Percentiles rank a stretch among this genome's conserved stretches.
phyloP scores from a whole-genome alignment of 2,888 invertebrate genomes.

The Phyto melanocephala region DNA sequence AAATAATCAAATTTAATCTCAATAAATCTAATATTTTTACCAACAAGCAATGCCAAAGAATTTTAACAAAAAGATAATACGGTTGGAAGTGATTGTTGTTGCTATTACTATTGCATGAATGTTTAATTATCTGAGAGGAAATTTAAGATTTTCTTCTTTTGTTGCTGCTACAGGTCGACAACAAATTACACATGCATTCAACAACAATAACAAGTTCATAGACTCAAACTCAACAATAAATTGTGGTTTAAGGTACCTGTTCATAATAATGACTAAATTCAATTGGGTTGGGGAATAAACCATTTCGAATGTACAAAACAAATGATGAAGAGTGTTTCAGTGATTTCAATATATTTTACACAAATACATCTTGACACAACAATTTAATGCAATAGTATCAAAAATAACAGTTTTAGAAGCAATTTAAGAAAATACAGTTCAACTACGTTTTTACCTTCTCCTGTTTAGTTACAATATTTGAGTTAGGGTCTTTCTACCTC shows the following conservation, averaged over 20 bases:
- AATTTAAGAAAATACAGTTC: background rate
- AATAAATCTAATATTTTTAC: conserved; percentile 44
- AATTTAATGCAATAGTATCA: no score
- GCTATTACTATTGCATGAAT: conserved; percentile 8
- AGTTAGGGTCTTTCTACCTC: no score
- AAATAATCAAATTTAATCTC: conserved; percentile 61
- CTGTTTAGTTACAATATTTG: no score
- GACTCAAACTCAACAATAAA: background rate
- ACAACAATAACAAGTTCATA: conserved; percentile 24
- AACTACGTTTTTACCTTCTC: no score
- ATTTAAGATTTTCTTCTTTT: conserved; percentile 29
- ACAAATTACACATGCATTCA: conserved; percentile 33
- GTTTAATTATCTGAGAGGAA: conserved; percentile 46
- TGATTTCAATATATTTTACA: no score
- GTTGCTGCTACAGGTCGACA: conserved; percentile 23
- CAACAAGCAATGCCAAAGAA: conserved; percentile 1
- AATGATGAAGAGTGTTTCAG: background rate
- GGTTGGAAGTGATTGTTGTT: background rate
- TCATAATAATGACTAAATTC: background rate
- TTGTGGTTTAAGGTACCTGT: conserved; percentile 48
- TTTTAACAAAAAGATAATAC: no score
- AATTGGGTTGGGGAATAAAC: conserved; percentile 9
- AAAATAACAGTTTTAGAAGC: no score
- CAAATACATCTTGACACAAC: no score
- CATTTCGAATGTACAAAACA: background rate